Percentiles rank a stretch among this genome's conserved stretches.
phyloP scores from a whole-genome alignment of 2,888 invertebrate genomes.

The Phyllotreta cruciferae region DNA sequence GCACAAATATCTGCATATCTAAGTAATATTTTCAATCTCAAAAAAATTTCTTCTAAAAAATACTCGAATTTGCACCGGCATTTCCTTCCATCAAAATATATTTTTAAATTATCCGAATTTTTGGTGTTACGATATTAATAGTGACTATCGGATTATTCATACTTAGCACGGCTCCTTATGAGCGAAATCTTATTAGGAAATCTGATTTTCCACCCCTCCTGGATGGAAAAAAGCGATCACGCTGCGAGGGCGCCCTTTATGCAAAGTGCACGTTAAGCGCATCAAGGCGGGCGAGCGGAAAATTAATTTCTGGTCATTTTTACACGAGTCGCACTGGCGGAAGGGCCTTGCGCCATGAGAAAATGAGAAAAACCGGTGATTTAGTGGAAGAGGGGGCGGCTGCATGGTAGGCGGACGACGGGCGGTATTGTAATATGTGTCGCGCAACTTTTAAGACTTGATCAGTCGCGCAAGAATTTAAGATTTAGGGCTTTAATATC shows the following conservation, averaged over 20 bases:
- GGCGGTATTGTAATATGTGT: constrained; percentile 51
- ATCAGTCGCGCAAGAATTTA: constrained; percentile 52
- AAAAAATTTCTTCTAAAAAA: no score
- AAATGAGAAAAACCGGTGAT: constrained; percentile 53
- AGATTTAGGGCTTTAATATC: constrained; percentile 53
- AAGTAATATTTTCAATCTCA: no score
- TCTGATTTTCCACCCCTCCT: background rate
- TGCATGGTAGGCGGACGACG: constrained; percentile 27
- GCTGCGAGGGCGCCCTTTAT: background rate
- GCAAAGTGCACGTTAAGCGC: constrained; percentile 17
- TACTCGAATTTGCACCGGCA: no score
- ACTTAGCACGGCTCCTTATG: no score
- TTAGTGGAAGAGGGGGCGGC: constrained; percentile 45
- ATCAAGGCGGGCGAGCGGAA: constrained; percentile 34
- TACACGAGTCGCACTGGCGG: constrained; percentile 44
- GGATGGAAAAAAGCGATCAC: constrained; percentile 23
- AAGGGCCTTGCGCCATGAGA: constrained; percentile 39
- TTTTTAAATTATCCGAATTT: no score
- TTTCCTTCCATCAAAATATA: no score
- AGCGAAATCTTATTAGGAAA: no score
- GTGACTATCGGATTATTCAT: no score
- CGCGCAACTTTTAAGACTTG: constrained; percentile 54
- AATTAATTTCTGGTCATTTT: constrained; percentile 54
- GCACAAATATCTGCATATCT: no score
- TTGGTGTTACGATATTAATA: no score